Evolutionary conservation across 1,140 invertebrate species (phyloP).

Genomic region (Planococcus citri): DNA sequence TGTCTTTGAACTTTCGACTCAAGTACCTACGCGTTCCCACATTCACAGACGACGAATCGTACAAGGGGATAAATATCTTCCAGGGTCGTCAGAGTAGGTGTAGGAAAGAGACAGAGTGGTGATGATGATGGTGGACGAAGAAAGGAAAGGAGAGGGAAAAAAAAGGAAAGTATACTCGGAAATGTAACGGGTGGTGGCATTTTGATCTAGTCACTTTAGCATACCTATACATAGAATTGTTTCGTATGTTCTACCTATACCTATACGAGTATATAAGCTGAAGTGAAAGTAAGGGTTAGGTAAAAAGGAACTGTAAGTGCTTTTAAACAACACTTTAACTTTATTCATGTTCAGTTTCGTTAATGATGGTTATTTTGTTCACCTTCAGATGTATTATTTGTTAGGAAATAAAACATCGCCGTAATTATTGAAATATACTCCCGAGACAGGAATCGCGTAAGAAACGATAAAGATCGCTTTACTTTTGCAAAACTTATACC

Average conservation of each 20-base stretch:
- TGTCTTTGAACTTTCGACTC: too few relatives aligned
- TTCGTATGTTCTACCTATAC: not conserved
- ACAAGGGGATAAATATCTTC: too few relatives aligned
- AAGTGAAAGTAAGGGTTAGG: not conserved
- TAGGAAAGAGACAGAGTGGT: too few relatives aligned
- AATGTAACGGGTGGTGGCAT: too few relatives aligned
- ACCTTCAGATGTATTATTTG: not conserved
- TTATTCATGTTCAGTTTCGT: not conserved
- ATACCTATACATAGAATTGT: not conserved
- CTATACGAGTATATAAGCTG: not conserved
- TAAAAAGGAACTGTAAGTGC: not conserved
- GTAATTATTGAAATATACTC: not conserved
- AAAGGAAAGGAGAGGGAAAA: too few relatives aligned
- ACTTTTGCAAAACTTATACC: too few relatives aligned
- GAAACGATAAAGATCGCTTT: too few relatives aligned
- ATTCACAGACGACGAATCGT: too few relatives aligned
- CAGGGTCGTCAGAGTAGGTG: too few relatives aligned
- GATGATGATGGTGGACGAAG: too few relatives aligned
- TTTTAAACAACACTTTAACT: constrained; percentile 8
- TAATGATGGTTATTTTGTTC: not conserved
- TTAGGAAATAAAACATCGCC: not conserved
- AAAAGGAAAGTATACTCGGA: too few relatives aligned
- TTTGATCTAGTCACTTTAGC: not conserved
- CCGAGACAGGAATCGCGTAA: not conserved
- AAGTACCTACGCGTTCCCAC: too few relatives aligned